phyloP scores from a whole-genome alignment of 2,888 invertebrate genomes.

The Zele albiditarsus region DNA sequence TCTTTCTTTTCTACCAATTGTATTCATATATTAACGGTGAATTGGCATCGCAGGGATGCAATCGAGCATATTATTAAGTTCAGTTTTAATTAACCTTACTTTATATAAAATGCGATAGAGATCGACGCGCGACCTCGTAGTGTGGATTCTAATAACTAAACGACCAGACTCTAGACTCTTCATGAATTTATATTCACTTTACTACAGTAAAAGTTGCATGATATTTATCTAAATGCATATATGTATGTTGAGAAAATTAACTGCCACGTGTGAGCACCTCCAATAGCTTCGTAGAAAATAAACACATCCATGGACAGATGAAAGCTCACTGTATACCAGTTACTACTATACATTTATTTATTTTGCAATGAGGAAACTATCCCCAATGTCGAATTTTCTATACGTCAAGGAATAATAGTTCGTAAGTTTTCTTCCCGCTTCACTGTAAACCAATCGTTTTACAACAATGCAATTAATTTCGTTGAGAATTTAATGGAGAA shows the following conservation, averaged over 20 bases:
- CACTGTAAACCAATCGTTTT: no score
- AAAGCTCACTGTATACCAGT: background rate
- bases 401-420: no score
- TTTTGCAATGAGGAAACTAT: background rate
- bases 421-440: no score
- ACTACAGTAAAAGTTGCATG: background rate
- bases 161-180: background rate
- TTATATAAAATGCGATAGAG: constrained; percentile 46
- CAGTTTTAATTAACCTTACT: constrained; percentile 53
- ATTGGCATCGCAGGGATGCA: background rate
- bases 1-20: background rate
- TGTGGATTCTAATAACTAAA: background rate
- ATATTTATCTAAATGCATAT: background rate
- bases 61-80: constrained; percentile 22
- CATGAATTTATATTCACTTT: constrained; percentile 2
- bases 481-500: no score
- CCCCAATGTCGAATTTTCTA: background rate
- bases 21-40: background rate
- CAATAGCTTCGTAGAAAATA: background rate
- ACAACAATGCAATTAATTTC: no score
- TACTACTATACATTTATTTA: background rate
- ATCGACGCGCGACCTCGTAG: constrained; percentile 49
- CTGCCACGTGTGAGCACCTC: background rate
- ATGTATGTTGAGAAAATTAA: background rate
- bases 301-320: background rate